Base-by-base conservation (phyloP, 2,113 vertebrate species). In the Enhydra lutris region DNA sequence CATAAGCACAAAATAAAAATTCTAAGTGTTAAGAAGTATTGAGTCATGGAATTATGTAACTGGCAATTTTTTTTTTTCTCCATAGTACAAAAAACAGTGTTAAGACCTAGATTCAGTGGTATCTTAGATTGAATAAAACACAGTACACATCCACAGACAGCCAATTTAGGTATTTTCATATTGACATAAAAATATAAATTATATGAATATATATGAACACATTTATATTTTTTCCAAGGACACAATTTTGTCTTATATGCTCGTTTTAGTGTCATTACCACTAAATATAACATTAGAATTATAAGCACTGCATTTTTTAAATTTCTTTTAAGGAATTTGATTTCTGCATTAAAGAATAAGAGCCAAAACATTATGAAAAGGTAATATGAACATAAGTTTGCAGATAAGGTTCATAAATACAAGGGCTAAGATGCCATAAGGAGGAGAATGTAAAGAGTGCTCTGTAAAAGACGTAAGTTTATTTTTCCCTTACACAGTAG, bases 101-200 rank as follows among this genome's bases (percentile, higher is more conserved):
- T 12, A 50, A 6, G 20, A 57, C 24, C 39, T 86, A 82, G 29
- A 67, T 7, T 85, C 29, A 89, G 52, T 67, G 80, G 61, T 50
- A 67, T 80, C 55, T 61, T 89, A 92, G 9, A 42, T 3, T 69
- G 29, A 89, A 39, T 65, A 81, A 74, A 88, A 42, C 52, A 89
- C 8, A 55, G 69, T n/a, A 71, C 29, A 42, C 3, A 31, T 50
- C 73, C 78, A 82, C 36, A 96, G 91, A 79, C 7, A 76, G 17
- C 10, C 63, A 80, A 31, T 47, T 74, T 69, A 42, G 71, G 89
- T 57, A 42, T 52, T 85, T 74, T 63, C 45, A 82, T 71, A 86
- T 65, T 69, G 73, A 95, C 87, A 76, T 78, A 92, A 88, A 88
- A 81, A 42, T 55, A 87, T 42, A 83, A 78, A 82, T 82, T 76